Conservation (phyloP, 2,797 vertebrate species). For the Hoplostethus atlanticus region DNA sequence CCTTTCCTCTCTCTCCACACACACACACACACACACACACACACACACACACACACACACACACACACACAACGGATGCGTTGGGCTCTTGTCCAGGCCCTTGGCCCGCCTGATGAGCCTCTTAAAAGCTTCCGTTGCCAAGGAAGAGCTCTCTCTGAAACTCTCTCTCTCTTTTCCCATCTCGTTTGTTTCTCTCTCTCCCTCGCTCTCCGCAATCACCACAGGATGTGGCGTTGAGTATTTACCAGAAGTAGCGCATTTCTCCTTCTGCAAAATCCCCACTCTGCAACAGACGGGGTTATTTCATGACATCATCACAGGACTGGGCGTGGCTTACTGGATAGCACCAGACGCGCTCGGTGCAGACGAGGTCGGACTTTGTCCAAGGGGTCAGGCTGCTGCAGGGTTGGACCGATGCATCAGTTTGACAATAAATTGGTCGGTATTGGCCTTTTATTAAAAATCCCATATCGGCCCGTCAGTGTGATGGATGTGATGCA, state of each 20-base stretch:
- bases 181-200: conserved; percentile 48
- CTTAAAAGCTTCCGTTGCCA: conserved; percentile 74
- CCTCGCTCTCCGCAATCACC: conserved; percentile 51
- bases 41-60: no score
- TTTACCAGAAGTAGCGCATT: conserved; percentile 26
- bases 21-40: no score
- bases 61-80: conserved; percentile 46
- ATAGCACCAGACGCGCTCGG: neutral
- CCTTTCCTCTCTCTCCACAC: conserved; percentile 23
- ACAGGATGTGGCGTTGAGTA: conserved; percentile 23
- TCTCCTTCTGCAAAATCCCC: neutral
- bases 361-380: no score
- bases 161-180: conserved; percentile 44
- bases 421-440: no score
- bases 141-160: conserved; percentile 58
- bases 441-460: no score
- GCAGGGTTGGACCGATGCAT: no score
- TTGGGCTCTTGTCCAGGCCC: conserved; percentile 65
- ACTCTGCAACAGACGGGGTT: conserved; percentile 7
- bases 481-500: no score
- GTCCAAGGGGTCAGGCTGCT: no score
- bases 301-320: neutral
- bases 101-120: conserved; percentile 58
- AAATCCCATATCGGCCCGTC: no score
- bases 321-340: neutral